Conservation (phyloP, 2,797 vertebrate genomes). For the Phataginus tricuspis region DNA sequence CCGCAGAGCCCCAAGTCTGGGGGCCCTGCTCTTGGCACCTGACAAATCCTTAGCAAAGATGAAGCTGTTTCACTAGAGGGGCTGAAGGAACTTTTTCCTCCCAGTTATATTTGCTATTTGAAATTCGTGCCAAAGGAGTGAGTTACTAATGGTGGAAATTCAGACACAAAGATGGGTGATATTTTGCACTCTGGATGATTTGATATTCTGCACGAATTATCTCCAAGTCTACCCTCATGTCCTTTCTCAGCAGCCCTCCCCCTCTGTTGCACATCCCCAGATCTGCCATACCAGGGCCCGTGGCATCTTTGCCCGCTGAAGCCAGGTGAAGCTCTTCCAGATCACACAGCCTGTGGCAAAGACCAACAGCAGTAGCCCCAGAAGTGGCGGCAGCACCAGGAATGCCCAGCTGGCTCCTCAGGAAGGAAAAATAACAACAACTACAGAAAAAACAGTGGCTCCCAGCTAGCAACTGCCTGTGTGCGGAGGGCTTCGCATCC, state of each 20-base stretch:
- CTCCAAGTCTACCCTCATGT: background rate
- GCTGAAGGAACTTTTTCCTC: background rate
- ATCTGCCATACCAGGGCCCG: conserved; percentile 71
- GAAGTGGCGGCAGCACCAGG: background rate
- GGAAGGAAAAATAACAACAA: background rate
- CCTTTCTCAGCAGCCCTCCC: background rate
- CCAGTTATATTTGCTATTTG: background rate
- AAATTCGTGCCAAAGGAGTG: background rate
- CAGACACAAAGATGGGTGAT: background rate
- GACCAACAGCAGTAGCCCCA: background rate
- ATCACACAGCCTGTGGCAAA: background rate
- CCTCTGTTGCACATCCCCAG: rapidly evolving
- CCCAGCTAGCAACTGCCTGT: rapidly evolving
- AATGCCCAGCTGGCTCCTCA: conserved; percentile 29
- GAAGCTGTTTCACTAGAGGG: background rate
- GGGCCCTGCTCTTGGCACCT: background rate
- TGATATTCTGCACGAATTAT: background rate
- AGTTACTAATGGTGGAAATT: background rate
- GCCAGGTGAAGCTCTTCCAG: conserved; percentile 60
- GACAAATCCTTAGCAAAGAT: background rate
- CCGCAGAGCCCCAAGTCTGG: background rate
- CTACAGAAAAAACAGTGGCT: background rate
- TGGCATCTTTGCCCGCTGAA: conserved; percentile 51
- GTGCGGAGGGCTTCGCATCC: rapidly evolving
- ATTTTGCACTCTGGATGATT: background rate